Conservation (phyloP, 1,140 invertebrate species). For the Orussus abietinus region DNA sequence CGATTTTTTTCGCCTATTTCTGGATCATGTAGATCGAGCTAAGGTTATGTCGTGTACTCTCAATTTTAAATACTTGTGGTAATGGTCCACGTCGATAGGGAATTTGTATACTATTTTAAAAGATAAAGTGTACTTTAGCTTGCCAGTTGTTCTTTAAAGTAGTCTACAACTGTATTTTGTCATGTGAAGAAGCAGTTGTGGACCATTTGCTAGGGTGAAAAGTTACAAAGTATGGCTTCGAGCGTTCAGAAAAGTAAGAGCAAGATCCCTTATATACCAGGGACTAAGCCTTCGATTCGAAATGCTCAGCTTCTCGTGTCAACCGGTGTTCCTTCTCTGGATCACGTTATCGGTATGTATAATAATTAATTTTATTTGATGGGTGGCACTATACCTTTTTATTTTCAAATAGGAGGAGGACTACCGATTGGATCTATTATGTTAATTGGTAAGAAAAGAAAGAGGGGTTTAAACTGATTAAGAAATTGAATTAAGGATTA, state of each 20-base stretch:
- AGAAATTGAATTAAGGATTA: constrained; percentile 7
- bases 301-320: constrained; percentile 68
- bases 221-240: constrained; percentile 20
- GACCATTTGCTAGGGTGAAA: too few relatives aligned
- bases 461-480: constrained; percentile 4
- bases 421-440: constrained; percentile 60
- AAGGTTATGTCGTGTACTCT: too few relatives aligned
- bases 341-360: constrained; percentile 60
- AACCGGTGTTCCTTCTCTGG: constrained; percentile 67
- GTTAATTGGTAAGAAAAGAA: constrained; percentile 53
- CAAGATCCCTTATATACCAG: constrained; percentile 51
- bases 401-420: constrained; percentile 58
- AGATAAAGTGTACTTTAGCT: too few relatives aligned
- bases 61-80: too few relatives aligned
- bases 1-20: too few relatives aligned
- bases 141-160: too few relatives aligned
- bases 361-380: constrained; percentile 16
- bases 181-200: too few relatives aligned
- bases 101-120: too few relatives aligned
- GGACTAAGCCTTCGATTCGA: constrained; percentile 62
- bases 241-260: constrained; percentile 16
- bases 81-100: too few relatives aligned
- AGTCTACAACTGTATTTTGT: too few relatives aligned
- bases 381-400: constrained; percentile 18
- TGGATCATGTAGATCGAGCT: too few relatives aligned